Evolutionary conservation across 2,888 invertebrate species (phyloP), one percentile per base, ranked within the genome.

Genomic region (Drosophila nr. fundita): DNA sequence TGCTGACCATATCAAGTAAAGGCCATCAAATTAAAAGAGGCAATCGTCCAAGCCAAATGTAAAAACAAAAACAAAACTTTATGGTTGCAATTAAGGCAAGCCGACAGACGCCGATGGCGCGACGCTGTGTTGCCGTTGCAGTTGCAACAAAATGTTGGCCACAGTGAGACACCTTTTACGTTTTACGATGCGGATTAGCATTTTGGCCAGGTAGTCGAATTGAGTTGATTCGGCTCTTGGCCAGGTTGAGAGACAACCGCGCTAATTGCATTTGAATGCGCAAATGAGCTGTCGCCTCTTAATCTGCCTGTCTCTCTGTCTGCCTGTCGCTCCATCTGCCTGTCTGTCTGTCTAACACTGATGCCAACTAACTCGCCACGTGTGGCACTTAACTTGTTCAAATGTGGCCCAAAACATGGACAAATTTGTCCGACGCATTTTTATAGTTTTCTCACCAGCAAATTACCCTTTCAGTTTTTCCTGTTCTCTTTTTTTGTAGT

Each of bases 251-350:
- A 52, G 48, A 59, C 48, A 32, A 18, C 40, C n/a, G 50, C 34
- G 66, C 68, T 80, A 80, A 80, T 80, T 83, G 76, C 80, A 73
- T 76, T 80, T 52, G 73, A 83, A 80, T 83, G 83, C 69, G 54
- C 70, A 83, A 83, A 80, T 81, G 73, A 69, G 65, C 50, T 71
- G 36, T 55, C 55, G 38, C n/a, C 27, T 24, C 21, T 18, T 45
- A 15, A 11, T 24, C 18, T 53, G 18, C 8, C 32, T 15, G 13
- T 7, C 21, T 52, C 7, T 4, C 52, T 18, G 8, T 3, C 42
- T 42, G 3, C 15, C 34, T 2, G 64, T 49, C 63, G 4, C 15
- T 18, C 13, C 13, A 0, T 13, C n/a, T 6, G 11, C 1, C 45
- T n/a, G 18, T 6, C 38, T 2, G 15, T 6, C 45, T 11, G 29